Evolutionary conservation across 1,140 invertebrate genomes (phyloP).

Genomic region (Drosophila aff.): DNA sequence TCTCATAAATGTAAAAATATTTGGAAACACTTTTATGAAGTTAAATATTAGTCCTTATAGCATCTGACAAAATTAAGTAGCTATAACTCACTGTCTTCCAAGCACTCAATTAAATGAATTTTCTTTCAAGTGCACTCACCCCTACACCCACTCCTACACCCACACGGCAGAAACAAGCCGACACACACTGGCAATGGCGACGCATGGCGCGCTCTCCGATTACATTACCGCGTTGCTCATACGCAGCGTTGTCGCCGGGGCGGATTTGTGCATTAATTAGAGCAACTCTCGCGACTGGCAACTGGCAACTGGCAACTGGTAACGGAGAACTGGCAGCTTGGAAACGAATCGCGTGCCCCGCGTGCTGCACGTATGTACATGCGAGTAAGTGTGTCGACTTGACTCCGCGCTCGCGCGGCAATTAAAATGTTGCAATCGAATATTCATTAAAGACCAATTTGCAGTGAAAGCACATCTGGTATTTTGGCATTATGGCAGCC

Average conservation of each 20-base stretch:
- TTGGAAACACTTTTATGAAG: background rate
- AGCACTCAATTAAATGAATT: slow-evolving; percentile 1
- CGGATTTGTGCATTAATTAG: slow-evolving; percentile 76
- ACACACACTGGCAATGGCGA: slow-evolving; percentile 17
- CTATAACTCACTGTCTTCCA: too few relatives aligned
- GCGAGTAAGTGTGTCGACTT: slow-evolving; percentile 41
- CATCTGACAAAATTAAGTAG: background rate
- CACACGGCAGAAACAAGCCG: background rate
- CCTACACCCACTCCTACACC: background rate
- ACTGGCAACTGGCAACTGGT: background rate
- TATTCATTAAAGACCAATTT: slow-evolving; percentile 76
- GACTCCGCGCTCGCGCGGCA: slow-evolving; percentile 20
- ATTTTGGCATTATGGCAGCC: slow-evolving; percentile 54
- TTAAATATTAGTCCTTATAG: background rate
- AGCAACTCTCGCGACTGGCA: slow-evolving; percentile 24
- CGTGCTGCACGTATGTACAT: slow-evolving; percentile 40
- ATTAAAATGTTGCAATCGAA: slow-evolving; percentile 72
- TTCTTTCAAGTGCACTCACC: slow-evolving; percentile 16
- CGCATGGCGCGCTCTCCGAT: slow-evolving; percentile 42
- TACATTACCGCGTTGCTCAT: slow-evolving; percentile 63
- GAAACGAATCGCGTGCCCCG: slow-evolving; percentile 55
- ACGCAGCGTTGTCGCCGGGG: slow-evolving; percentile 66
- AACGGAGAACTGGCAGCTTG: slow-evolving; percentile 25
- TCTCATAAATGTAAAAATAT: background rate
- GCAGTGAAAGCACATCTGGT: slow-evolving; percentile 55